These are phyloP conservation scores for Liopterus haemorrhoidalis DNA, from an alignment of 2,888 invertebrate genomes.

Conservation along the genomic window DNA sequence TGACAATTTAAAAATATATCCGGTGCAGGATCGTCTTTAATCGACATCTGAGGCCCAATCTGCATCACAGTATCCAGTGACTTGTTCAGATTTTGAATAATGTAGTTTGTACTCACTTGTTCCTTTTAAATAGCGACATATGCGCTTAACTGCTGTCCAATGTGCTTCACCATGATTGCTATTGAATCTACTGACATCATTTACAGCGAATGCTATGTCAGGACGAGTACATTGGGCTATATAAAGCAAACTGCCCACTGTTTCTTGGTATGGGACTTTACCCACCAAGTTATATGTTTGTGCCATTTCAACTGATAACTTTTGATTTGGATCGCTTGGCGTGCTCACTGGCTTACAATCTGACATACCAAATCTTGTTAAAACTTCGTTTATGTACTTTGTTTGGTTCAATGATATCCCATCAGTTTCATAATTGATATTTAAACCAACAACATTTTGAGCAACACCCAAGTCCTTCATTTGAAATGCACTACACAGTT, in stretches of 20 bases:
- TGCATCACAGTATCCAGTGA: conserved; percentile 10
- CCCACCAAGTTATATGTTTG: conserved; percentile 10
- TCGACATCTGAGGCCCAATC: conserved; percentile 15
- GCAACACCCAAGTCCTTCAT: conserved; percentile 13
- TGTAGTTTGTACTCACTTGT: conserved; percentile 14
- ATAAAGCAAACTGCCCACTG: conserved; percentile 29
- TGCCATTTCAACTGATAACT: conserved; percentile 20
- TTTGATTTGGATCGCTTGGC: conserved; percentile 27
- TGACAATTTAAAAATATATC: too few species aligned
- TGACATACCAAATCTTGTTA: conserved; percentile 27
- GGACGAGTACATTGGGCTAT: conserved; percentile 28
- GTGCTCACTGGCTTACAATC: conserved; percentile 20
- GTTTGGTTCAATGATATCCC: conserved; percentile 14
- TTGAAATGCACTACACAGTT: conserved; percentile 7
- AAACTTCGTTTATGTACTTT: conserved; percentile 25
- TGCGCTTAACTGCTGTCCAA: conserved; percentile 23
- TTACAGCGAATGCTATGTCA: conserved; percentile 30
- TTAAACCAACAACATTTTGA: conserved; percentile 8
- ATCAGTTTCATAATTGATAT: conserved; percentile 28
- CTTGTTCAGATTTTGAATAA: not conserved
- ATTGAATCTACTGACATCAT: conserved; percentile 28
- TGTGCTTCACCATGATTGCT: conserved; percentile 15
- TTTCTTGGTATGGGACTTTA: conserved; percentile 28
- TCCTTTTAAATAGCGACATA: conserved; percentile 19
- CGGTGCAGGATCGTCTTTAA: conserved; percentile 16